Base-by-base conservation (phyloP, 2,113 vertebrate species). In the Azemiops feae region DNA sequence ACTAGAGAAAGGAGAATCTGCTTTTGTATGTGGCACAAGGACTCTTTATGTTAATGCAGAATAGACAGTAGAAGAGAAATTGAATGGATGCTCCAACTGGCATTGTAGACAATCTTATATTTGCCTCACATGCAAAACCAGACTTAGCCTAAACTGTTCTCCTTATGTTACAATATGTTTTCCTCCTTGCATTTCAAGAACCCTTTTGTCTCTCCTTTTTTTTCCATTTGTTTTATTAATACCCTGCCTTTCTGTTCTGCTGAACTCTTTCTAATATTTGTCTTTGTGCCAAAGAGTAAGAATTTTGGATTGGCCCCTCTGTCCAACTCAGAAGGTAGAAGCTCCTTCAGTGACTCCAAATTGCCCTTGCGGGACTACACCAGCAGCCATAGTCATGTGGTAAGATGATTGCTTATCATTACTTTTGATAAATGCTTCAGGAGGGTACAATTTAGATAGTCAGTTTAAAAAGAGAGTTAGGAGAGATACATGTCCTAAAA, bases 361-460 rank as follows among this genome's bases (percentile, higher is more conserved):
- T 96, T 98, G 93, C 89, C 97, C 89, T 97, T 98, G 45, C 97
- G 97, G 22, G 98, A 98, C 27, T 98, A 98, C 87, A 97, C 27
- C 23, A 89, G 97, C 93, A 98, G 95, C 47, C 95, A 97, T 47
- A 97, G 93, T 87, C 87, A 96, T 89, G 96, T 94, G 98, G 99
- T 99, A 97, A 98, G 98, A 93, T 85, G 30, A 89, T 11, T 30
- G 10, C 39, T 43, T 60, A 47, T 55, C 20, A 8, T 64, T 39
- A 39, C 30, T 10, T 39, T 47, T 53, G 52, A 57, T 52, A 58
- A 89, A 88, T 25, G 1, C 53, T 88, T 89, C 4, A 81, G 34
- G 34, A 3, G 34, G 6, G 2, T 39, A 81, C 34, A 39, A 8
- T 39, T 39, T 81, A 39, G 34, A 39, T 6, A 81, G 69, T 39